Base-by-base conservation (phyloP, 2,888 invertebrate genomes). In the Phaonia tiefii region DNA sequence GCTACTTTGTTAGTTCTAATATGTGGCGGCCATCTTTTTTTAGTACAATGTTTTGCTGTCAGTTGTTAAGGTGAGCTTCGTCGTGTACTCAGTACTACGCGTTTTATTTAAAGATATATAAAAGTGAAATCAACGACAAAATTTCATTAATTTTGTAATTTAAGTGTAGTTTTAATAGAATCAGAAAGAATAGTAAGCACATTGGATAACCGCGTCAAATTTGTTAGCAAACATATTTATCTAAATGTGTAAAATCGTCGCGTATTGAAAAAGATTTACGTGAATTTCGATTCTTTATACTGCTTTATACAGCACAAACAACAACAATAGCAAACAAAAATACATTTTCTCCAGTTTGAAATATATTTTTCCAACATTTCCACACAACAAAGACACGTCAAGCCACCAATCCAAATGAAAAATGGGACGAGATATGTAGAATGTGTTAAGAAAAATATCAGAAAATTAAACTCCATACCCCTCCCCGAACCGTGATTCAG, bases 241-340 rank as follows among this genome's bases (percentile, higher is more conserved):
- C 37, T 20, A 20, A 51, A 51, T 17, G 67, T 77, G 77, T 75
- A 71, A 74, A 74, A 31, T 71, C 75, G 77, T 77, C 80, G 54
- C 80, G 77, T 81, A 80, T 75, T 77, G 20, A 67, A 80, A 67
- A 74, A 80, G 74, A 80, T 75, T 75, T 81, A 81, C 75, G 80
- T 77, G 80, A 73, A 77, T 46, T 63, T 71, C 60, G 80, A 75
- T 77, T 75, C 49, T 67, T 74, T 67, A 67, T n/a, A n/a, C n/a
- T n/a, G n/a, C n/a, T n/a, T n/a, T n/a, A n/a, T n/a, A n/a, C n/a
- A n/a, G n/a, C 75, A 60, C 75, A 69, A 1, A 22, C 65, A 75
- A 22, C 17, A 22, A n/a, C n/a, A n/a, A n/a, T 51, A 49, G 3
- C 42, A 13, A 66, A 51, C 25, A 54, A 66, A 44, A 44, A 72